Percentiles rank a stretch among this genome's conserved stretches.
phyloP scores from a whole-genome alignment of 2,797 vertebrate genomes.

The Allobates femoralis region DNA sequence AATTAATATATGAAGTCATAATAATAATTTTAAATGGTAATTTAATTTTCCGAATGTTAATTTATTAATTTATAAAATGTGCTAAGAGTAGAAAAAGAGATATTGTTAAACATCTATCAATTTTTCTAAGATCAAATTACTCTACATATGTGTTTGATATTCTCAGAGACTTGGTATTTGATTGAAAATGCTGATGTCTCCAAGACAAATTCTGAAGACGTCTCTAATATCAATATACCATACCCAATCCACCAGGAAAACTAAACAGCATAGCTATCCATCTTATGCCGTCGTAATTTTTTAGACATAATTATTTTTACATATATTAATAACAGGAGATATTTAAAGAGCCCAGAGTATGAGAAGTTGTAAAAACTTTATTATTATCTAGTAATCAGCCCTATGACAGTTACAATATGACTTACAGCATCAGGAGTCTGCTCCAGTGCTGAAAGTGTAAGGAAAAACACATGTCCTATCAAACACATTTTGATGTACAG shows the following conservation, averaged over 20 bases:
- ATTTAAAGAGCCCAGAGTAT: neutral
- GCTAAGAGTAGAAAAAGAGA: neutral
- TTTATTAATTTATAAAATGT: neutral
- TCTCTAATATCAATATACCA: slow-evolving; percentile 12
- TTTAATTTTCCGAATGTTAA: neutral
- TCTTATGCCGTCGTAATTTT: neutral
- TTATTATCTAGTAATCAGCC: slow-evolving; percentile 19
- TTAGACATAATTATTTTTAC: neutral
- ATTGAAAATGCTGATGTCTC: slow-evolving; percentile 3
- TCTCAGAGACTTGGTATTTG: slow-evolving; percentile 8
- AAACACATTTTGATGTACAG: slow-evolving; percentile 59
- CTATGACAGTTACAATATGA: slow-evolving; percentile 50
- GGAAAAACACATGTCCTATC: slow-evolving; percentile 62
- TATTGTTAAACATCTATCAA: neutral
- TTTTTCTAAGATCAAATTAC: slow-evolving; percentile 2
- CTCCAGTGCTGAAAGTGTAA: slow-evolving; percentile 36
- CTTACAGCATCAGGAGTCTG: slow-evolving; percentile 43
- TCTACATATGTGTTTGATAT: slow-evolving; percentile 12
- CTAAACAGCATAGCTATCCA: too few species aligned
- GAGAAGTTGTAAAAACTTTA: slow-evolving; percentile 11
- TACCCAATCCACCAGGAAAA: neutral
- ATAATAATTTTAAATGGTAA: neutral
- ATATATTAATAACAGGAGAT: neutral
- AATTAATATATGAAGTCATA: neutral
- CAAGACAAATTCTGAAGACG: neutral